Evolutionary conservation across 2,113 vertebrate species (phyloP), one percentile per base, ranked within the genome.

Genomic region (Ceyx margarethae): DNA sequence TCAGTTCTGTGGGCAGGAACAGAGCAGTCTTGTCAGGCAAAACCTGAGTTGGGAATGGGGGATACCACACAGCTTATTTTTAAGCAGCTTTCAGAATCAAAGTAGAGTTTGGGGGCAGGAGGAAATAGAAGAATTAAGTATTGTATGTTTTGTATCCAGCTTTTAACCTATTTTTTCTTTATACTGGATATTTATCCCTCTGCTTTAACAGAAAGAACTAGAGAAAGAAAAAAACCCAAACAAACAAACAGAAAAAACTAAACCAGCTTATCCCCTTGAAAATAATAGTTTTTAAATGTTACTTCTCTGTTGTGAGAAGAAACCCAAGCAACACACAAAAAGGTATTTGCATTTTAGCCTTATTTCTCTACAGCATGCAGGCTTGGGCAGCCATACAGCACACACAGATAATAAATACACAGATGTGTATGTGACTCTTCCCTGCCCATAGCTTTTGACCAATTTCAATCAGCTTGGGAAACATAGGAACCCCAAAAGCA

Each of bases 351-450:
- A 6, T 64, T 89, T 73, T 28, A 77, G 42, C 37, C 13, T 48
- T 25, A 53, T 43, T 48, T 43, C 18, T 26, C 33, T 43, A 43
- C 37, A 54, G 54, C 25, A 68, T 13, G n/a, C 33, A 84, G 19
- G 26, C 51, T 43, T 22, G 26, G 33, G 23, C 43, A 64, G 57
- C 46, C 46, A 15, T 23, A 42, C 22, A 68, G 46, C 51, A 71
- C 26, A 37, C 31, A 42, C 2, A 0, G 68, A 54, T 6, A 66
- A 54, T n/a, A 78, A 64, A 60, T 15, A 35, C 0, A 0, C 5
- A 2, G 31, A 15, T 2, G 3, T 0, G 0, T 21, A 25, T 5
- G 10, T 29, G 58, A 46, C 35, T 42, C 21, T 31, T 61, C 15
- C 29, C 33, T 31, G 9, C 13, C 76, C 31, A 22, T 21, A 40